Conservation (phyloP, 2,113 vertebrate species). For the Setophaga petechia region DNA sequence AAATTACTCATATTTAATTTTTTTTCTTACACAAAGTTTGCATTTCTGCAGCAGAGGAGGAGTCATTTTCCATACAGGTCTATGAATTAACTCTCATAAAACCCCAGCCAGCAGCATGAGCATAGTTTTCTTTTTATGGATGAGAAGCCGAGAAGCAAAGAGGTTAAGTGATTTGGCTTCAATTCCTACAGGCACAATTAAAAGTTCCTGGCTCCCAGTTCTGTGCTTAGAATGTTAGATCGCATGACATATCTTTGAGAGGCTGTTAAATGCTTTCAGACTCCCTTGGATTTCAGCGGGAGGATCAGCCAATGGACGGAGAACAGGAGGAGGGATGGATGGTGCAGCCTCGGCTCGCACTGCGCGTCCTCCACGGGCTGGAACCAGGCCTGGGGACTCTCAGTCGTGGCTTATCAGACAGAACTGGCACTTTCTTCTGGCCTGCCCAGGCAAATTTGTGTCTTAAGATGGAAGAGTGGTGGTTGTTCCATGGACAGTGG, state of each 20-base stretch:
- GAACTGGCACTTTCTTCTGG: not conserved
- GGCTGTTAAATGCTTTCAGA: constrained; percentile 61
- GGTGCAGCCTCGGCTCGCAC: not conserved
- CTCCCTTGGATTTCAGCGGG: constrained; percentile 27
- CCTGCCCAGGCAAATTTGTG: not conserved
- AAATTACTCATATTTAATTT: not conserved
- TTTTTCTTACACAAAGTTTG: not conserved
- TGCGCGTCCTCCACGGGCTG: not conserved
- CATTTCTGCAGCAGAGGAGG: constrained; percentile 9
- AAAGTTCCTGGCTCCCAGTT: constrained; percentile 67
- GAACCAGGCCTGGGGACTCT: not conserved
- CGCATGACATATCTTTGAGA: constrained; percentile 66
- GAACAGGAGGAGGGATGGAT: not conserved
- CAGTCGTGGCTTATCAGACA: fast-evolving
- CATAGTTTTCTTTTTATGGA: constrained; percentile 70
- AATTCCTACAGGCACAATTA: constrained; percentile 62
- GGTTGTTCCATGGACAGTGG: not conserved
- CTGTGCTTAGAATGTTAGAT: constrained; percentile 66
- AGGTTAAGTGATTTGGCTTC: constrained; percentile 70
- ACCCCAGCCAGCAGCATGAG: constrained; percentile 27
- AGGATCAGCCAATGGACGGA: not conserved
- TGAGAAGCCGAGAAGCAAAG: constrained; percentile 68
- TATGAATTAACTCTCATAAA: constrained; percentile 64
- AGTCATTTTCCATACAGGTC: constrained; percentile 56
- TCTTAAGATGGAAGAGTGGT: not conserved